phyloP scores from a whole-genome alignment of 2,113 vertebrate species.

The Otus sunia region DNA sequence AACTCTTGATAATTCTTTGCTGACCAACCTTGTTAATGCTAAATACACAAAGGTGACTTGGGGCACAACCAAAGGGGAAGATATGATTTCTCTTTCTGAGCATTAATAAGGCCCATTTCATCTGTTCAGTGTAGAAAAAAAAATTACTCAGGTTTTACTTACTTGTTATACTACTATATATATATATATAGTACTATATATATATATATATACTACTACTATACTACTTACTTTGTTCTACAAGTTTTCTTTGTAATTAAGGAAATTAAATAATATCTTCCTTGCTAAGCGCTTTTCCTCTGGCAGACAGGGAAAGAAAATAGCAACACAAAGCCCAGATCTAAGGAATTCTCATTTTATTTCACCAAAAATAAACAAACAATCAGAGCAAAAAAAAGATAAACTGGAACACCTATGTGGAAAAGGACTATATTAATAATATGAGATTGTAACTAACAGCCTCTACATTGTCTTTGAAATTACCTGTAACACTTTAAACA shows the following conservation, averaged over 20 bases:
- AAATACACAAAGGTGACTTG: background rate
- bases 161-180: background rate
- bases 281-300: background rate
- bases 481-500: background rate
- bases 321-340: background rate
- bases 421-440: background rate
- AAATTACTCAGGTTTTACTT: background rate
- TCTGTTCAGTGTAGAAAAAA: background rate
- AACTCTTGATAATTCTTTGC: background rate
- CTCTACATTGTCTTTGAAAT: background rate
- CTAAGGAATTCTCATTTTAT: background rate
- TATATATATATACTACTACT: too few species aligned
- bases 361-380: background rate
- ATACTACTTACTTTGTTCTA: background rate
- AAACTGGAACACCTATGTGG: accelerated
- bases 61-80: background rate
- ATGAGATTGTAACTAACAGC: background rate
- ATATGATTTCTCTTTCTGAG: background rate
- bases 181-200: too few species aligned
- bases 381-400: background rate
- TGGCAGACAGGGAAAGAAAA: background rate
- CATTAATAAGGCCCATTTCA: background rate
- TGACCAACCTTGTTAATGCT: background rate
- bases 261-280: background rate
- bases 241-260: background rate